Evolutionary conservation across 2,797 vertebrate genomes (phyloP).

Genomic region (Catostomus latipinnis): DNA sequence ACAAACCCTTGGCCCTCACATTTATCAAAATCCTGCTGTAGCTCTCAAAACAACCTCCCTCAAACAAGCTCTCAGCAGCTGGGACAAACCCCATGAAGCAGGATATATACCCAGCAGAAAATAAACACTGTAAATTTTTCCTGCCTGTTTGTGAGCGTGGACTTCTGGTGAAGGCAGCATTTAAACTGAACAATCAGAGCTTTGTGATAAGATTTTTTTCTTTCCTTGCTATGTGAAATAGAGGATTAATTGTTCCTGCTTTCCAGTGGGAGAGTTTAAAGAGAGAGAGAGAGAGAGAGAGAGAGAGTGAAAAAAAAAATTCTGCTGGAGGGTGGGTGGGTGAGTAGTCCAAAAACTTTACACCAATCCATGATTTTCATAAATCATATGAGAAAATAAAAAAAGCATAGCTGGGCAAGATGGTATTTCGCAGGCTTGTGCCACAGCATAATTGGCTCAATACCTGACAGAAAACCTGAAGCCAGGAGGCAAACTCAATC

Average conservation of each 20-base stretch:
- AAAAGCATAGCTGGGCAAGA: conserved; percentile 38
- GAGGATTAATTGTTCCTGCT: conserved; percentile 20
- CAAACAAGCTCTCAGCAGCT: conserved; percentile 56
- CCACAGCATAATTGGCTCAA: conserved; percentile 30
- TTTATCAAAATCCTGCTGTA: conserved; percentile 62
- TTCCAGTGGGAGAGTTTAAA: conserved; percentile 17
- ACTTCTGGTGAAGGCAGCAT: conserved; percentile 13
- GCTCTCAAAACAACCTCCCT: conserved; percentile 33
- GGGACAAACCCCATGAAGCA: conserved; percentile 47
- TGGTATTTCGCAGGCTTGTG: conserved; percentile 29
- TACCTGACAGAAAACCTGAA: conserved; percentile 37
- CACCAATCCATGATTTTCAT: conserved; percentile 19
- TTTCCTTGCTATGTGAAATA: conserved; percentile 19
- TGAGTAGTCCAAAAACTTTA: conserved; percentile 6
- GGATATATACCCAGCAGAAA: conserved; percentile 47
- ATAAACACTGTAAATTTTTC: conserved; percentile 55
- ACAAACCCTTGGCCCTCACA: conserved; percentile 66
- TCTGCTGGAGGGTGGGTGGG: conserved; percentile 11
- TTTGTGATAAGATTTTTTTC: conserved; percentile 59
- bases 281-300: too few relatives aligned
- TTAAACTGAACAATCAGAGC: conserved; percentile 51
- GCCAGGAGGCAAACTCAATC: background rate
- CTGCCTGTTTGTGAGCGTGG: conserved; percentile 41
- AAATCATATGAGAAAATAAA: conserved; percentile 43
- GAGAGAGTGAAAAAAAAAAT: background rate